Evolutionary conservation across 2,113 vertebrate genomes (phyloP), one percentile per base, ranked within the genome.

Genomic region (Cynocephalus volans): DNA sequence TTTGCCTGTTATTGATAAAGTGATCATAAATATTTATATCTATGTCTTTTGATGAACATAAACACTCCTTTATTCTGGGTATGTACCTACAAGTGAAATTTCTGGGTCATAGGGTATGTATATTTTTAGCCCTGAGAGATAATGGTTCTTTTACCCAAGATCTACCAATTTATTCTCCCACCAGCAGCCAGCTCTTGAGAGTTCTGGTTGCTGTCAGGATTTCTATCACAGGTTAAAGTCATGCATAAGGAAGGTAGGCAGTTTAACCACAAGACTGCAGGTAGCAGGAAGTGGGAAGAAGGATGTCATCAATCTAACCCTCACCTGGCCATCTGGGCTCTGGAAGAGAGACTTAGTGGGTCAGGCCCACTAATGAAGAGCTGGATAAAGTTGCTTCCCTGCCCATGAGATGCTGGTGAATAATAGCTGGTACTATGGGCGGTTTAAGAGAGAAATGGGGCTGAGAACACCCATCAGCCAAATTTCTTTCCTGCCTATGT

Each of bases 1-100:
- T 94, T 70, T 79, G 23, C 24, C 24, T 81, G 2, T 64, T 88
- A 36, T 96, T 88, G 65, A 76, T 72, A 82, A 90, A 91, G 60
- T 11, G 26, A 13, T 88, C 60, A 45, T 48, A 70, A 86, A 70
- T 14, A 19, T 21, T 45, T 89, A 18, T 19, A 70, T 62, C 45
- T 60, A 4, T 75, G 28, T 36, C 41, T 92, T 84, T 90, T 67
- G 19, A 41, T 93, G 73, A 33, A 75, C 23, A 58, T n/a, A 58
- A 70, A 18, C 52, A 48, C 52, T 54, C 6, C 28, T 88, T 86
- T 92, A 31, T 70, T 54, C 67, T 33, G 62, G n/a, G 33, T 5
- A 15, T 33, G 9, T 11, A 41, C 11, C 23, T 48, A 67, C 15
- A 8, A 60, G 41, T 64, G 5, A 12, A 85, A 79, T 36, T 17